These are phyloP conservation scores for Pangasius macronema DNA, from an alignment of 2,797 vertebrate species.

Conservation along the genomic window DNA sequence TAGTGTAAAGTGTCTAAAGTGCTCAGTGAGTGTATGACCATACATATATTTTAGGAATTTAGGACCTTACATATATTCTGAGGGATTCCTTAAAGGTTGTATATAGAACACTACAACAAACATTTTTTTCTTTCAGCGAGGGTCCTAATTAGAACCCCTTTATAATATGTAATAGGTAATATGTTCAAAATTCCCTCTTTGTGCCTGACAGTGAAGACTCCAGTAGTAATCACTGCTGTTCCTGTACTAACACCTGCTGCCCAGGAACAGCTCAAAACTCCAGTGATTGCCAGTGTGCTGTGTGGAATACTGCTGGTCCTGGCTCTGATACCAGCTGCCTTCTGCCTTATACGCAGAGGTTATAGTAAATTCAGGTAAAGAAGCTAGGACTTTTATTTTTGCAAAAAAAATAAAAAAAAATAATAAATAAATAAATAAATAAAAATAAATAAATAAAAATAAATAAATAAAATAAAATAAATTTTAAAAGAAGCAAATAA, in stretches of 20 bases:
- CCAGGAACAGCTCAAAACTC: not conserved
- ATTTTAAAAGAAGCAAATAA: not conserved
- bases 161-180: not conserved
- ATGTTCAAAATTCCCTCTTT: slow-evolving; percentile 2
- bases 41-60: not conserved
- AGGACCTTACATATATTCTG: not conserved
- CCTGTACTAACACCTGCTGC: not conserved
- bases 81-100: not conserved
- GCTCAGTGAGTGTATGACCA: not conserved
- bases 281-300: slow-evolving; percentile 45
- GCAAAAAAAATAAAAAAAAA: not conserved
- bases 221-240: slow-evolving; percentile 1
- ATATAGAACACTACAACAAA: not conserved
- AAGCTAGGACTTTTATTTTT: not conserved
- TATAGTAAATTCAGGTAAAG: slow-evolving; percentile 60
- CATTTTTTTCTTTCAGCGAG: not conserved
- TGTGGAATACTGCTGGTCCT: slow-evolving; percentile 54
- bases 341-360: slow-evolving; percentile 31
- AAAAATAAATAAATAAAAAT: not conserved
- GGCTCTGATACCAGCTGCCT: slow-evolving; percentile 25
- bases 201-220: slow-evolving; percentile 59
- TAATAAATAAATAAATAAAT: no score
- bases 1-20: no score
- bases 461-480: not conserved
- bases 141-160: not conserved